Conservation (phyloP, 2,113 vertebrate genomes). For the Sturnira hondurensis region DNA sequence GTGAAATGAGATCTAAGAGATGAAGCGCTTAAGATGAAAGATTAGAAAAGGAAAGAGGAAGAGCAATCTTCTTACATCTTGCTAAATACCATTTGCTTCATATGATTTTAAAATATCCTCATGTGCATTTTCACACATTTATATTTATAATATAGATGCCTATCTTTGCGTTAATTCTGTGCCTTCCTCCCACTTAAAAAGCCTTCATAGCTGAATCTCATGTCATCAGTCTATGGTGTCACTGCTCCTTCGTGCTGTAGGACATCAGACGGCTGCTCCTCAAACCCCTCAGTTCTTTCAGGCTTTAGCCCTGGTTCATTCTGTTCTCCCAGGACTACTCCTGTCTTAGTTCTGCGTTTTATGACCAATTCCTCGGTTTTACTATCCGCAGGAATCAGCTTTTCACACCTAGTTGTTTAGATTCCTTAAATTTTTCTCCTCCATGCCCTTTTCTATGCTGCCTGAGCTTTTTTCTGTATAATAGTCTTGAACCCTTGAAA, state of each 20-base stretch:
- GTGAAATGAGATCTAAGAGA: not conserved
- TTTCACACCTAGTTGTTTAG: not conserved
- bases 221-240: not conserved
- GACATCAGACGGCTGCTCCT: not conserved
- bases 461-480: not conserved
- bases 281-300: not conserved
- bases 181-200: not conserved
- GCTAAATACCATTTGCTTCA: not conserved
- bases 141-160: not conserved
- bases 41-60: not conserved
- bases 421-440: not conserved
- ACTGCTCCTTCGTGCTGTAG: accelerated
- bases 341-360: not conserved
- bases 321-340: not conserved
- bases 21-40: not conserved
- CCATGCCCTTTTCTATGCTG: not conserved
- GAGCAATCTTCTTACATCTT: not conserved
- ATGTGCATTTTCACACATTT: not conserved
- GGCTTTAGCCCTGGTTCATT: not conserved
- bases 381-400: not conserved
- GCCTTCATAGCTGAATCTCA: not conserved
- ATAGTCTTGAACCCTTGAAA: not conserved
- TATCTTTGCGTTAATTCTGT: not conserved
- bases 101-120: not conserved
- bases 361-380: not conserved